Evolutionary conservation across 2,797 vertebrate species (phyloP).

Genomic region (Manis pentadactyla): DNA sequence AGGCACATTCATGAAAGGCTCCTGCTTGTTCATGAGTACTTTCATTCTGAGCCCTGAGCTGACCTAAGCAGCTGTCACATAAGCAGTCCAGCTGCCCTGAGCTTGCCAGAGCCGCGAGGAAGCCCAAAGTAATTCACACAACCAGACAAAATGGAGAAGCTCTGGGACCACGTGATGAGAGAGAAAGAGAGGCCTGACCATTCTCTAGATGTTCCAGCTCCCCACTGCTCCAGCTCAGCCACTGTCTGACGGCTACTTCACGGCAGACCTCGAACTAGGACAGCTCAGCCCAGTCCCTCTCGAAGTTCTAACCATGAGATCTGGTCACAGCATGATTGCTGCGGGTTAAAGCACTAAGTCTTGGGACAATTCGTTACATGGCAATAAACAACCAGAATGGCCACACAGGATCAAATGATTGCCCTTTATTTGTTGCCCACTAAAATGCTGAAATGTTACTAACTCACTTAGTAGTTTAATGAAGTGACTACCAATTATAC

Average conservation of each 20-base stretch:
- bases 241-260: neutral
- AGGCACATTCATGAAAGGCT: neutral
- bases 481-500: neutral
- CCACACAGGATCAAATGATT: neutral
- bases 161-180: neutral
- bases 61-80: neutral
- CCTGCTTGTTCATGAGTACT: neutral
- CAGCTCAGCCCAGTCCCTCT: neutral
- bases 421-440: neutral
- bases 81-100: neutral
- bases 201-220: neutral
- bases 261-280: neutral
- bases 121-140: neutral
- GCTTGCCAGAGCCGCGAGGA: neutral
- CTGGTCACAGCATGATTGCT: neutral
- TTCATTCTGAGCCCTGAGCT: neutral
- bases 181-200: neutral
- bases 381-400: neutral
- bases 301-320: neutral
- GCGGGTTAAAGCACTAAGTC: neutral
- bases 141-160: neutral
- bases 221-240: neutral
- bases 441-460: neutral
- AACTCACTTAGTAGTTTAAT: too few relatives aligned
- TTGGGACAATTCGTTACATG: neutral